Conservation (phyloP, 2,113 vertebrate genomes). For the Copsychus sechellarum region DNA sequence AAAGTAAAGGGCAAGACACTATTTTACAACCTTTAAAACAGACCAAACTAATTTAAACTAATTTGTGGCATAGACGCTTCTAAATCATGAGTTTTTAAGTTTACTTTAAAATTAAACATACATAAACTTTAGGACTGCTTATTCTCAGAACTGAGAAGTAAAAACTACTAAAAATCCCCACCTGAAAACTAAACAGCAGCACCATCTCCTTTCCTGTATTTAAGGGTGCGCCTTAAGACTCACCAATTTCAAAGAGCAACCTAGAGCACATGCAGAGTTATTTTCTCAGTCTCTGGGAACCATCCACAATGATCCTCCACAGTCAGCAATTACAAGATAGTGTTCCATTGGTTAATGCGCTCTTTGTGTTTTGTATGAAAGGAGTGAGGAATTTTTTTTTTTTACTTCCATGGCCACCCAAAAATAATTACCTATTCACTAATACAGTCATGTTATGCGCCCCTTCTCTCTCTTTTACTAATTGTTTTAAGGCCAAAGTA, state of each 20-base stretch:
- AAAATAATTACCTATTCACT: not conserved
- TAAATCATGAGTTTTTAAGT: not conserved
- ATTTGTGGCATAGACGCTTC: not conserved
- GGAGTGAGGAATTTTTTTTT: not conserved
- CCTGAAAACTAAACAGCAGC: not conserved
- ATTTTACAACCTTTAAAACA: not conserved
- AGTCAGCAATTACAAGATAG: not conserved
- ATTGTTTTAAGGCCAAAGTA: not conserved
- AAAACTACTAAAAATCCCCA: not conserved
- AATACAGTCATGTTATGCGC: not conserved
- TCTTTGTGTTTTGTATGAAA: not conserved
- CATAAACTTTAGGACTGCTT: not conserved
- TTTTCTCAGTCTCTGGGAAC: not conserved
- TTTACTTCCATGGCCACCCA: not conserved
- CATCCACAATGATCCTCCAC: not conserved
- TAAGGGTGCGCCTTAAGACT: not conserved
- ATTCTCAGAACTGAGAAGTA: not conserved
- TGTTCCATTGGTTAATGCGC: not conserved
- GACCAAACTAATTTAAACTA: not conserved
- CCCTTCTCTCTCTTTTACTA: not conserved
- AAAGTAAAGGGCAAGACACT: not conserved
- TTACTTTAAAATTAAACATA: not conserved
- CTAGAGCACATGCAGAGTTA: not conserved
- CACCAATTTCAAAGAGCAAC: not conserved
- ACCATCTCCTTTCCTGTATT: not conserved